Base-by-base conservation (phyloP, 1,140 invertebrate genomes). In the Drosophila pseudoananassae region DNA sequence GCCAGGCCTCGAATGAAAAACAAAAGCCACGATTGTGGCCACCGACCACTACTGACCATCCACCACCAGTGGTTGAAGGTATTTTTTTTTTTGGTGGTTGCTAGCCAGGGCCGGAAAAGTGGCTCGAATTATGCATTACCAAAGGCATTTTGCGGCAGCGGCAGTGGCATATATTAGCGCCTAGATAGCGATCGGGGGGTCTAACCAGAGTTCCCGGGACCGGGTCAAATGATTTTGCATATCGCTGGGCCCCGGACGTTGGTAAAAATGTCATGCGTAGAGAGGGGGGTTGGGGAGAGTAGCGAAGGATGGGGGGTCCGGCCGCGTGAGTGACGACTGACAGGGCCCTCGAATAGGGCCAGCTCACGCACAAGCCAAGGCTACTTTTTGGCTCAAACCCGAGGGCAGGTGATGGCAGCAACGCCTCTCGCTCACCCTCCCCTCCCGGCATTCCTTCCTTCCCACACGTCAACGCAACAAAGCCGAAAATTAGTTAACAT, bases 401-500 rank as follows among this genome's bases (percentile, higher is more conserved):
- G 50, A 51, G 60, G 70, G 58, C 74, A 75, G 66, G 57, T 53
- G 71, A 47, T 43, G 33, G 36, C 6, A 29, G 47, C 49, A 33
- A 17, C 33, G 54, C 36, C 40, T 56, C 9, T 14, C 33, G 3
- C 23, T 25, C 23, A 25, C 23, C 23, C 25, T 27, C 2, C 57
- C 54, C 36, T 46, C 40, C 40, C 40, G 15, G 14, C 8, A 3
- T 7, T 12, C 40, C 14, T 17, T 59, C 63, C 54, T 27, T 20
- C 50, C 50, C 69, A 88, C 83, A 88, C 83, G 83, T 88, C 83
- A 88, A 88, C 83, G 83, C 83, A 88, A 57, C 78, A 88, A 79
- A 79, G 78, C 78, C 83, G 83, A 88, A 88, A 88, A 88, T 88
- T 88, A 88, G 83, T 88, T 88, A 88, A 88, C 71, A 82, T 82